Evolutionary conservation across 2,113 vertebrate genomes (phyloP).

Genomic region (Odocoileus virginianus): DNA sequence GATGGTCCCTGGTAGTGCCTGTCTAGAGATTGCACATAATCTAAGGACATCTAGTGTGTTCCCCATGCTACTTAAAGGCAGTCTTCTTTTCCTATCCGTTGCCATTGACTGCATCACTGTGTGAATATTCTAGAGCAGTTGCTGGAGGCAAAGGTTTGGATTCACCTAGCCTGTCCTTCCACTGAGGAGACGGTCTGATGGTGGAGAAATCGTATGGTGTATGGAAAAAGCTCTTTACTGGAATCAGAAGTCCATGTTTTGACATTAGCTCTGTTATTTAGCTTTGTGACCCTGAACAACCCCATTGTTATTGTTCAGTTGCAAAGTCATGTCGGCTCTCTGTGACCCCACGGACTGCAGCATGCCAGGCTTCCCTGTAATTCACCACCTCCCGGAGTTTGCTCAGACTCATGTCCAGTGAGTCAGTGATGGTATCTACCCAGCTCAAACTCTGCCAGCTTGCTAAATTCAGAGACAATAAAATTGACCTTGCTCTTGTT

Average conservation of each 20-base stretch:
- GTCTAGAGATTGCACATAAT: too few relatives aligned
- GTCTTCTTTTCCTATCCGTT: background rate
- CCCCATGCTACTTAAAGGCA: background rate
- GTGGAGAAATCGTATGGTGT: background rate
- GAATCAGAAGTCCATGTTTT: background rate
- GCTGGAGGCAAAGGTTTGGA: background rate
- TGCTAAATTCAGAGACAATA: background rate
- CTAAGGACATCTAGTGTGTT: background rate
- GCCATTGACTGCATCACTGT: fast-evolving
- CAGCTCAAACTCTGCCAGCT: background rate
- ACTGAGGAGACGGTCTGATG: background rate
- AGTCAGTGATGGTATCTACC: background rate
- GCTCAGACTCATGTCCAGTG: background rate
- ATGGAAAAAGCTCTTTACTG: background rate
- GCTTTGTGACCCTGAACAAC: background rate
- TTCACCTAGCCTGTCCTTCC: background rate
- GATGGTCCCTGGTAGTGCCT: background rate
- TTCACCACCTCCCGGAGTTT: background rate
- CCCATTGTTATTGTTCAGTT: background rate
- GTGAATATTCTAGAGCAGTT: background rate
- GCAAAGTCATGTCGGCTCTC: background rate
- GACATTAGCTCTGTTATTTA: background rate
- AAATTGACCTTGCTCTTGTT: background rate
- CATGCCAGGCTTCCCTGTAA: background rate
- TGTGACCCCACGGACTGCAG: background rate